phyloP scores from a whole-genome alignment of 2,888 invertebrate species.

The Tetragonisca angustula region DNA sequence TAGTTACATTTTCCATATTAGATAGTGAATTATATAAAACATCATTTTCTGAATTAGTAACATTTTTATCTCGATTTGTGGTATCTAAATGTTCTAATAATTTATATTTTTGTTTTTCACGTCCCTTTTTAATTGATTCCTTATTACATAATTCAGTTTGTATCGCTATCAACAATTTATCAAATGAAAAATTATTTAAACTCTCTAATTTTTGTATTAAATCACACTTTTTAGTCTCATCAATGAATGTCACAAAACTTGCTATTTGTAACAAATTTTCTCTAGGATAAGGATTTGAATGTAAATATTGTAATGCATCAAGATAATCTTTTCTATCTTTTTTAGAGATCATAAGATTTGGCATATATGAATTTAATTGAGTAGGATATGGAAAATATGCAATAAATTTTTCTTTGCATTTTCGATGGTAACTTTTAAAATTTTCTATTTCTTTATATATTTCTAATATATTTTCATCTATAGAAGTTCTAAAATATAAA shows the following conservation, averaged over 20 bases:
- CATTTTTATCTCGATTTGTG: neutral
- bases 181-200: slow-evolving; percentile 28
- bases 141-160: slow-evolving; percentile 32
- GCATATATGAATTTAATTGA: slow-evolving; percentile 65
- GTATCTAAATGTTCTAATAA: neutral
- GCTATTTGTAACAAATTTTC: slow-evolving; percentile 57
- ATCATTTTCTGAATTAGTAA: neutral
- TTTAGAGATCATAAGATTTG: slow-evolving; percentile 74
- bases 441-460: slow-evolving; percentile 76
- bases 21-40: neutral
- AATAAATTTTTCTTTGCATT: slow-evolving; percentile 52
- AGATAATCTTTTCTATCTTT: slow-evolving; percentile 72
- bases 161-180: slow-evolving; percentile 56
- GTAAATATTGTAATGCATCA: slow-evolving; percentile 71
- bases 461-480: slow-evolving; percentile 67
- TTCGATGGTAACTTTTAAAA: slow-evolving; percentile 73
- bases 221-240: slow-evolving; percentile 36
- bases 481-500: slow-evolving; percentile 61
- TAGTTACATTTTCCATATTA: neutral
- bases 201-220: slow-evolving; percentile 57
- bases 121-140: slow-evolving; percentile 12
- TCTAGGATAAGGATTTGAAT: slow-evolving; percentile 47
- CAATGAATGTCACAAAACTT: slow-evolving; percentile 54
- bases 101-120: neutral
- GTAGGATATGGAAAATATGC: slow-evolving; percentile 76